Percentiles rank a stretch among this genome's conserved stretches.
phyloP scores from a whole-genome alignment of 2,113 vertebrate genomes.

The Choloepus hoffmanni region DNA sequence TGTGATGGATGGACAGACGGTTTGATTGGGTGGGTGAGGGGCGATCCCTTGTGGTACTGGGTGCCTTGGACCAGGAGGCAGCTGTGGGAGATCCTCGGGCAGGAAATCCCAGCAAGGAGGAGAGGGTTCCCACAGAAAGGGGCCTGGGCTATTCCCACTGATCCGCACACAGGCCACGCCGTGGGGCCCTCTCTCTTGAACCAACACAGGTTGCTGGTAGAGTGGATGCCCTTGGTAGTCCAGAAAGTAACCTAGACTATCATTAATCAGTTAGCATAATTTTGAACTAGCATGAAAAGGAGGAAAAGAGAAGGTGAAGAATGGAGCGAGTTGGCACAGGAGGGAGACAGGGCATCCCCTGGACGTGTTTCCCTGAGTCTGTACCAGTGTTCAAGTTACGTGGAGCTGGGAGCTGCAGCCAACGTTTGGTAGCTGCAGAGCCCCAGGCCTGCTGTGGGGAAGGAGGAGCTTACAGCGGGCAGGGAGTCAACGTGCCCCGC shows the following conservation, averaged over 20 bases:
- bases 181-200: background rate
- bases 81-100: background rate
- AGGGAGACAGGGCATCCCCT: background rate
- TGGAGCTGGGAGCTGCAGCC: background rate
- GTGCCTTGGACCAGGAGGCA: background rate
- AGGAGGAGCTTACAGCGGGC: background rate
- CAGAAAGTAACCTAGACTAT: slow-evolving; percentile 36
- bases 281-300: slow-evolving; percentile 23
- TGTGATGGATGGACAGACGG: background rate
- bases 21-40: background rate
- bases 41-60: background rate
- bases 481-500: background rate
- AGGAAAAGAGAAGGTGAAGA: background rate
- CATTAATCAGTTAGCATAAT: slow-evolving; percentile 21
- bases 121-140: background rate
- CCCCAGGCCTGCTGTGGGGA: background rate
- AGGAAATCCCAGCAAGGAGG: background rate
- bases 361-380: background rate
- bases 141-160: background rate
- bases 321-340: background rate
- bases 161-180: background rate
- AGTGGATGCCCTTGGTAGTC: background rate
- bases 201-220: background rate
- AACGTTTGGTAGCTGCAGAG: too few species aligned
- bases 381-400: background rate